Evolutionary conservation across 1,140 invertebrate genomes (phyloP), one percentile per base, ranked within the genome.

Genomic region (Ceratina japonica): DNA sequence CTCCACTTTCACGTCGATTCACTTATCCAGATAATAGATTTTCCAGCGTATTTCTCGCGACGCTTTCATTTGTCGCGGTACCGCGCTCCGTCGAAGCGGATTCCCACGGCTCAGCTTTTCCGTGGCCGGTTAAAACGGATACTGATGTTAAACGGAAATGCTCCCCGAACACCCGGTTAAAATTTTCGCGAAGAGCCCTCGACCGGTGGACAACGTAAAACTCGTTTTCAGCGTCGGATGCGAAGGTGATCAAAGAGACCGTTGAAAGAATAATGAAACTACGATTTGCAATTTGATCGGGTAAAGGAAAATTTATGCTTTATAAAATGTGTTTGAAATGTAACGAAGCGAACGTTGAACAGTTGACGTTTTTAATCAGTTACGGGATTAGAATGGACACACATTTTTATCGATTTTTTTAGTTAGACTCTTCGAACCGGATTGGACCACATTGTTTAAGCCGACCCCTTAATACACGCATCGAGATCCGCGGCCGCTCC

Each of bases 181-280:
- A 78, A 78, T 78, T 78, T 78, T 59, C 49, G 62, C 49, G 5
- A 72, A 31, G 59, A 63, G 31, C 44, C 20, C 20, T 44, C 59
- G 18, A 1, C 3, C 64, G 0, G 18, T 24, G 69, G 7, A 78
- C 75, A 78, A 72, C 63, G 75, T 56, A 24, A 72, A 72, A 72
- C 69, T 72, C 22, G 75, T 78, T 78, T 72, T 22, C 20, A 68
- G 61, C 68, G 68, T 54, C n/a, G 58, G 16, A 61, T 31, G 54
- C 64, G n/a, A 54, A 56, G 75, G 72, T 72, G 75, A 72, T 72
- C 68, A 78, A 78, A 78, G 75, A 56, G 44, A 20, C 15, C 31
- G 75, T 31, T 16, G 5, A 54, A 78, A 78, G 58, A 52, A n/a
- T 78, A 78, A 78, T 69, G 75, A 72, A 49, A 78, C 64, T 72